These are phyloP conservation scores for Polydrusus pterygomalis DNA, from an alignment of 2,888 invertebrate species.

Conservation along the genomic window DNA sequence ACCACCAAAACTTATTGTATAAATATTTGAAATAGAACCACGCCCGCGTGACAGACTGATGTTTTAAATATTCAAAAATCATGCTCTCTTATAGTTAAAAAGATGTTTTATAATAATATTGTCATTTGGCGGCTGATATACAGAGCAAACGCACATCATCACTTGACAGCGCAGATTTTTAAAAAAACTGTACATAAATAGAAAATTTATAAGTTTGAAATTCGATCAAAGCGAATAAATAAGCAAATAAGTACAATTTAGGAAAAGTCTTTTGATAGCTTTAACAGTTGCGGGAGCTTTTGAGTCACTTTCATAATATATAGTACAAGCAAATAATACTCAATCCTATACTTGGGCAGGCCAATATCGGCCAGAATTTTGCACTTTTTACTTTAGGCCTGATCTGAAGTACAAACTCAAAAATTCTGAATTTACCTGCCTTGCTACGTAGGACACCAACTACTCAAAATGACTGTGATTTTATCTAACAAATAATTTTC, in stretches of 20 bases:
- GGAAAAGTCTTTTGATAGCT: conserved; percentile 63
- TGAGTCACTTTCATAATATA: conserved; percentile 34
- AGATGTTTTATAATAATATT: conserved; percentile 20
- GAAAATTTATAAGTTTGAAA: conserved; percentile 67
- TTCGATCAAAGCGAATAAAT: conserved; percentile 65
- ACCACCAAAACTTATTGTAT: conserved; percentile 29
- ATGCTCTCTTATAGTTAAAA: conserved; percentile 29
- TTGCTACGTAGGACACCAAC: conserved; percentile 9
- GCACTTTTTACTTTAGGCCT: conserved; percentile 19
- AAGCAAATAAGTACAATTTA: conserved; percentile 69
- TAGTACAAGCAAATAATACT: conserved; percentile 32
- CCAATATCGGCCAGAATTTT: conserved; percentile 35
- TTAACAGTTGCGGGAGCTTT: conserved; percentile 58
- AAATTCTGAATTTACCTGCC: conserved; percentile 20
- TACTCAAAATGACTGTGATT: conserved; percentile 47
- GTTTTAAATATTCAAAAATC: conserved; percentile 27
- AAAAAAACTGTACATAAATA: conserved; percentile 69
- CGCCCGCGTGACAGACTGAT: conserved; percentile 42
- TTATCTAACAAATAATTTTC: conserved; percentile 31
- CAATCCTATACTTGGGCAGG: conserved; percentile 48
- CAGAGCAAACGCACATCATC: conserved; percentile 64
- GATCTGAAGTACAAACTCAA: conserved; percentile 16
- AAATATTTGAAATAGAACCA: conserved; percentile 28
- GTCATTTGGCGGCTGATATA: conserved; percentile 28
- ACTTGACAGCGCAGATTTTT: conserved; percentile 65